Conservation (phyloP, 2,888 invertebrate genomes). For the Smittia aterrima region DNA sequence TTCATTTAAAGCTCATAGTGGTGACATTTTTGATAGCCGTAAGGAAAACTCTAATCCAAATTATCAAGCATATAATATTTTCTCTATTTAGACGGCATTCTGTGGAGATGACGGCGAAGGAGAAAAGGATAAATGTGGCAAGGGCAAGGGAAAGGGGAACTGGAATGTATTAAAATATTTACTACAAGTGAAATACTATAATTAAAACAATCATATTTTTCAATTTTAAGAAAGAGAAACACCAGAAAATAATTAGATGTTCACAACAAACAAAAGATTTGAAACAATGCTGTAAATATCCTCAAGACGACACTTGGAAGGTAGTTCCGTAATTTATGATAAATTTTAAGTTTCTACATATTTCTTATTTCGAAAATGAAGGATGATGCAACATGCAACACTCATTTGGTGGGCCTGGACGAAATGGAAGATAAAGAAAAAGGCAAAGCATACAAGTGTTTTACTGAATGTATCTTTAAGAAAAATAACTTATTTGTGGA, state of each 20-base stretch:
- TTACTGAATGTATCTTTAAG: background rate
- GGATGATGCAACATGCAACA: background rate
- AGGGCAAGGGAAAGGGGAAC: background rate
- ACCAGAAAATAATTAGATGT: slow-evolving; percentile 13
- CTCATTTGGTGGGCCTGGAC: slow-evolving; percentile 1
- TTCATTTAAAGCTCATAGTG: background rate
- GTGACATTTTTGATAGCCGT: background rate
- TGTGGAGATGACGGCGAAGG: background rate
- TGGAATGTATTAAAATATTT: background rate
- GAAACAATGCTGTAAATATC: background rate
- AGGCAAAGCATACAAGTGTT: slow-evolving; percentile 9
- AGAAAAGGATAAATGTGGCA: background rate
- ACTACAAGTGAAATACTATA: no score
- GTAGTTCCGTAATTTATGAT: no score
- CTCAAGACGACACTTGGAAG: background rate
- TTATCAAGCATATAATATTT: background rate
- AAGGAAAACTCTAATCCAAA: background rate
- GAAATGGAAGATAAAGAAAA: background rate
- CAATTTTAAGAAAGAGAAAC: no score
- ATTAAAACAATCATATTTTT: no score
- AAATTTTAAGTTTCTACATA: no score
- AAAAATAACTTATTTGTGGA: background rate
- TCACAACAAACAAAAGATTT: background rate
- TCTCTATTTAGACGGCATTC: background rate
- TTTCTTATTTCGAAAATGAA: no score